phyloP scores from a whole-genome alignment of 2,888 invertebrate genomes.

The Leptinotarsa tumamoca region DNA sequence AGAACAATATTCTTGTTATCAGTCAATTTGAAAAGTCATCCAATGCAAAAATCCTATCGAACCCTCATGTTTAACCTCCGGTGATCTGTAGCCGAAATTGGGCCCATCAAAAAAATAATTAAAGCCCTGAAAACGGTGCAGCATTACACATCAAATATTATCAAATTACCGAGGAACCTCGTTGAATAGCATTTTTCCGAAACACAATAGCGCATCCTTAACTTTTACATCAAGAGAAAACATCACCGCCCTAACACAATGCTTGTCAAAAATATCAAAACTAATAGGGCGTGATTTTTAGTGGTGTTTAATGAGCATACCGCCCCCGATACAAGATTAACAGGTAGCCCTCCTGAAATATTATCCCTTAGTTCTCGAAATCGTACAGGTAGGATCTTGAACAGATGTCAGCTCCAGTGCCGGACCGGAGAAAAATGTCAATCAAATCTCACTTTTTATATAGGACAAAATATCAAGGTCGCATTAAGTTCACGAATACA shows the following conservation, averaged over 20 bases:
- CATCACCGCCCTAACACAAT: slow-evolving; percentile 51
- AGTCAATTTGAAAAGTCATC: slow-evolving; percentile 5
- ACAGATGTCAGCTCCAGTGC: slow-evolving; percentile 38
- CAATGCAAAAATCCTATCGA: slow-evolving; percentile 13
- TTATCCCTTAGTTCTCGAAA: slow-evolving; percentile 48
- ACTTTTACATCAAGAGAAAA: slow-evolving; percentile 40
- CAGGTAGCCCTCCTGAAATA: slow-evolving; percentile 54
- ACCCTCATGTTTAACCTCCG: slow-evolving; percentile 8
- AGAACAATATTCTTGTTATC: slow-evolving; percentile 1
- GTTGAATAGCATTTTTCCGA: slow-evolving; percentile 35
- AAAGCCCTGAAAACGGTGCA: slow-evolving; percentile 32
- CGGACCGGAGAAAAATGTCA: not conserved
- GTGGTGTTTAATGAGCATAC: slow-evolving; percentile 49
- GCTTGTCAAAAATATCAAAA: slow-evolving; percentile 47
- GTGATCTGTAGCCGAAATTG: slow-evolving; percentile 15
- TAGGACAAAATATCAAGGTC: no score
- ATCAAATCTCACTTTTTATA: no score
- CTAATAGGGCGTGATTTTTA: slow-evolving; percentile 48
- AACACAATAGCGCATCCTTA: slow-evolving; percentile 44
- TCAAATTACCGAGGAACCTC: slow-evolving; percentile 33
- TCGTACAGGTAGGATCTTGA: slow-evolving; percentile 29
- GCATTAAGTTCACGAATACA: no score
- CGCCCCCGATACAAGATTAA: slow-evolving; percentile 51
- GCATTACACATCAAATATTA: slow-evolving; percentile 42
- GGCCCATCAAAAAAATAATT: slow-evolving; percentile 28